Evolutionary conservation across 2,113 vertebrate species (phyloP).

Genomic region (Rallus limicola): DNA sequence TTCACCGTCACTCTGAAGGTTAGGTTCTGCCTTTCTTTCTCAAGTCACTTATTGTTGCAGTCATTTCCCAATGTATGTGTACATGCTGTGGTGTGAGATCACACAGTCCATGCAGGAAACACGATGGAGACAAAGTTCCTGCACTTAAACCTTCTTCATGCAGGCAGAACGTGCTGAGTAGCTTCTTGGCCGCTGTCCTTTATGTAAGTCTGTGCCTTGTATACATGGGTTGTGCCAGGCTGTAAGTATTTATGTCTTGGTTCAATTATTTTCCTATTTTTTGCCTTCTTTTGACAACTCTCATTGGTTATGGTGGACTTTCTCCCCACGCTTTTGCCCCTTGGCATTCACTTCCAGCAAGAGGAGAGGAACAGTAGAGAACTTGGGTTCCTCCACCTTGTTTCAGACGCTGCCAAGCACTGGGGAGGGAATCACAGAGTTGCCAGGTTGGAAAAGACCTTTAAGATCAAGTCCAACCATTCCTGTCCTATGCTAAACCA

Average conservation of each 20-base stretch:
- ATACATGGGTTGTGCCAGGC: not conserved
- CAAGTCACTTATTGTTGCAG: not conserved
- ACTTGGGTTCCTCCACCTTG: not conserved
- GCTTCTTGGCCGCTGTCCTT: not conserved
- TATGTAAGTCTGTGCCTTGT: not conserved
- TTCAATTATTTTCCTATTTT: not conserved
- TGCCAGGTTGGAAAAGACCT: no score
- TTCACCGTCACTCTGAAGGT: conserved; percentile 99
- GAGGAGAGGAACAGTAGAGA: not conserved
- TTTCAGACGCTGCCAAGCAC: not conserved
- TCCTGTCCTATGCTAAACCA: no score
- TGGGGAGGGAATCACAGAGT: no score
- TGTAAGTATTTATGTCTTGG: not conserved
- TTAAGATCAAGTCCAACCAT: no score
- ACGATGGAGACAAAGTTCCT: not conserved
- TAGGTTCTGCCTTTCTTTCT: conserved; percentile 9
- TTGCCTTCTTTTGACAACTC: not conserved
- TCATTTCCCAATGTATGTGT: rapidly evolving
- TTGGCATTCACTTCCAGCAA: not conserved
- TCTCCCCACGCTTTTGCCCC: rapidly evolving
- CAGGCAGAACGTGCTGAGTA: not conserved
- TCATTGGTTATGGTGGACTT: not conserved
- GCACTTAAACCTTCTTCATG: not conserved
- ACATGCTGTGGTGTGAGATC: rapidly evolving
- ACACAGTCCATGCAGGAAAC: no score